These are phyloP conservation scores for Masnerella sp. DNA, from an alignment of 2,888 invertebrate genomes.

Conservation along the genomic window DNA sequence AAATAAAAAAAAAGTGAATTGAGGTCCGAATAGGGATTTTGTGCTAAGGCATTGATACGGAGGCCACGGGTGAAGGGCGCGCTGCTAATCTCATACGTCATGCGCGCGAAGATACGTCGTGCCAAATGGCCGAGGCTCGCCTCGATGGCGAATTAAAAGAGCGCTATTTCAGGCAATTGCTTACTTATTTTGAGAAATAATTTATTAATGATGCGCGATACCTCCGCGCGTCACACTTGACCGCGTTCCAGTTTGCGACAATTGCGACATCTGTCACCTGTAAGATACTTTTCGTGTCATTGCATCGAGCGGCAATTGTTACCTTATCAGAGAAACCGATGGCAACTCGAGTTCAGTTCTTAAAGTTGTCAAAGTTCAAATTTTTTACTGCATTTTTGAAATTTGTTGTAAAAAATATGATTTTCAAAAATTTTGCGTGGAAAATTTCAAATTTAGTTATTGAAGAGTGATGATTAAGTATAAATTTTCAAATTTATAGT, in stretches of 20 bases:
- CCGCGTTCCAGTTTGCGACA: constrained; percentile 61
- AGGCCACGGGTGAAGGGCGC: constrained; percentile 41
- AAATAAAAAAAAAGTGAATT: neutral
- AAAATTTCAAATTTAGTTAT: too few species aligned
- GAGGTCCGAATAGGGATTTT: constrained; percentile 35
- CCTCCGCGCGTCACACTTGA: constrained; percentile 63
- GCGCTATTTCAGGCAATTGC: constrained; percentile 63
- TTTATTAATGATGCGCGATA: constrained; percentile 64
- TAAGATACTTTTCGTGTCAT: constrained; percentile 58
- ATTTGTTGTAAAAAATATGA: too few species aligned
- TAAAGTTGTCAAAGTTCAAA: too few species aligned
- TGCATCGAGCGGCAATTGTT: constrained; percentile 46
- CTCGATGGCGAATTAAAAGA: constrained; percentile 55
- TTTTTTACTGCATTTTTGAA: too few species aligned
- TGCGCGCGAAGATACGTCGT: constrained; percentile 36
- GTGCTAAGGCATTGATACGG: constrained; percentile 28
- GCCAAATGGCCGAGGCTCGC: constrained; percentile 65
- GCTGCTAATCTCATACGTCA: constrained; percentile 40
- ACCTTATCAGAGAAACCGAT: neutral
- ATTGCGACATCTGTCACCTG: constrained; percentile 47
- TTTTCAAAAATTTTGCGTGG: too few species aligned
- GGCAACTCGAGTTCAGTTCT: too few species aligned
- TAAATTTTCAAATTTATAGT: too few species aligned
- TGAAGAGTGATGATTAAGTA: too few species aligned
- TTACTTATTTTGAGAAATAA: constrained; percentile 65